phyloP scores from a whole-genome alignment of 2,113 vertebrate species.

The Onychostruthus taczanowskii region DNA sequence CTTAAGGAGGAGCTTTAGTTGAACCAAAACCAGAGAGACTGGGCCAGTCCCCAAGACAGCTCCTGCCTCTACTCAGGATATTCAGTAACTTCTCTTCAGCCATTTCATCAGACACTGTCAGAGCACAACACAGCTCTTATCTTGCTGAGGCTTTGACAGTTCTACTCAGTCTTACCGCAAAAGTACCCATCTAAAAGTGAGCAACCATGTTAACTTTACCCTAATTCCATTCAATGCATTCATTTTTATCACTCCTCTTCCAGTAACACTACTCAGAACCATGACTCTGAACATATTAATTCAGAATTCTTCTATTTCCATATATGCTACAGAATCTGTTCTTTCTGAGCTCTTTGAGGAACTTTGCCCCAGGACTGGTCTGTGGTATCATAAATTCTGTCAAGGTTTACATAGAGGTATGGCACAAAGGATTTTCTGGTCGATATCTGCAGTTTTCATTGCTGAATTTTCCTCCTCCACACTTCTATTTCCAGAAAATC shows the following conservation, averaged over 20 bases:
- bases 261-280: neutral
- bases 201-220: neutral
- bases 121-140: neutral
- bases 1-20: neutral
- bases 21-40: neutral
- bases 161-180: neutral
- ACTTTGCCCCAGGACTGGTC: neutral
- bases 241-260: neutral
- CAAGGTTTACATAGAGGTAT: neutral
- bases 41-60: neutral
- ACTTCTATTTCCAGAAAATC: neutral
- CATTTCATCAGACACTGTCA: neutral
- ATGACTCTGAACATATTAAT: neutral
- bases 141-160: neutral
- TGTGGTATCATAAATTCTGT: neutral
- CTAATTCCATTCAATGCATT: neutral
- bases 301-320: neutral
- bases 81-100: neutral
- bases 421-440: neutral
- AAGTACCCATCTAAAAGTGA: neutral
- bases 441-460: neutral
- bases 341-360: neutral
- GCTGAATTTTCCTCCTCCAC: neutral
- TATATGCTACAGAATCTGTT: neutral
- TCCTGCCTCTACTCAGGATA: neutral